Conservation (phyloP, 2,888 invertebrate genomes). For the Piscicola geometra region DNA sequence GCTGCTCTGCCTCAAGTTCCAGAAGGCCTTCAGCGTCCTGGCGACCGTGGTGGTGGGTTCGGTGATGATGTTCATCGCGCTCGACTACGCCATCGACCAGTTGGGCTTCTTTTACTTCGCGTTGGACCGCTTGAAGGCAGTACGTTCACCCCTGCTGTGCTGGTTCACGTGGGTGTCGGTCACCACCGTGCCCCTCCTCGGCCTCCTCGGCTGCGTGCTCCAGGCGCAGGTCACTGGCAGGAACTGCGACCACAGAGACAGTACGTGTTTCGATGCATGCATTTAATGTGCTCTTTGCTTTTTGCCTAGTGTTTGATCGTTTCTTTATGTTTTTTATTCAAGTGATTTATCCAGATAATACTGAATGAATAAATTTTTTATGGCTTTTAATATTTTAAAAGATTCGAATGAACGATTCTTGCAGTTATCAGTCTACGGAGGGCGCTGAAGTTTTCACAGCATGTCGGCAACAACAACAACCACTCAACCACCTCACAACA, state of each 20-base stretch:
- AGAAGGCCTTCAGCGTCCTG: conserved; percentile 69
- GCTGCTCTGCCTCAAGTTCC: conserved; percentile 69
- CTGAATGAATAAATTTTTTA: not conserved
- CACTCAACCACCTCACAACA: not conserved
- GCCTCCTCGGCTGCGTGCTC: conserved; percentile 66
- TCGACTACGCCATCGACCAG: conserved; percentile 73
- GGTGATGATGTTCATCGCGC: conserved; percentile 66
- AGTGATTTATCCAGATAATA: too few species aligned
- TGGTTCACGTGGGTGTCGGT: conserved; percentile 71
- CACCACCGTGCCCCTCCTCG: conserved; percentile 69
- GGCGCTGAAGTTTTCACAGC: not conserved
- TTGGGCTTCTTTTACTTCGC: conserved; percentile 67
- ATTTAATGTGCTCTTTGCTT: not conserved
- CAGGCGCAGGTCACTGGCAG: conserved; percentile 69
- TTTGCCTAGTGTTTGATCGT: not conserved
- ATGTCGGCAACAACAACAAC: not conserved
- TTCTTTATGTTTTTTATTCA: not conserved
- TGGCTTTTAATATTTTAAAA: not conserved
- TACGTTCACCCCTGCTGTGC: conserved; percentile 61
- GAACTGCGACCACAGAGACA: conserved; percentile 57
- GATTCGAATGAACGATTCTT: not conserved
- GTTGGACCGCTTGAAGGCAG: conserved; percentile 64
- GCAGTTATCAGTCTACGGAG: conserved; percentile 3
- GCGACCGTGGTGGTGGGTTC: conserved; percentile 74
- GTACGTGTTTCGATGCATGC: conserved; percentile 47